Evolutionary conservation across 2,888 invertebrate species (phyloP).

Genomic region (Scaptomyza flava): DNA sequence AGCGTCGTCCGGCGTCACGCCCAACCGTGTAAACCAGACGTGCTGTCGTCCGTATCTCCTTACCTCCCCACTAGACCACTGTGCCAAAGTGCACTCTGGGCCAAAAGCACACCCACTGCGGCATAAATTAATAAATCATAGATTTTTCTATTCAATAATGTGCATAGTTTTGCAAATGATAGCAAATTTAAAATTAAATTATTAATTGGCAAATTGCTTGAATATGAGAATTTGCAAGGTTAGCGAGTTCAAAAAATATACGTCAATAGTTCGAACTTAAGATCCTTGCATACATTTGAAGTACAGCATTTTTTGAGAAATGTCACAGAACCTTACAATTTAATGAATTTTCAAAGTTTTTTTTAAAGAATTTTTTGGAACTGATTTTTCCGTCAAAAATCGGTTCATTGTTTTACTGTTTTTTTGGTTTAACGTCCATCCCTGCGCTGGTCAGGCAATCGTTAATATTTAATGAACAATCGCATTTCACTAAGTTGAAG

Average conservation of each 20-base stretch:
- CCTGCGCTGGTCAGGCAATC: constrained; percentile 40
- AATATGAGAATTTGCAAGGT: no score
- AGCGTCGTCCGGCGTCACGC: constrained; percentile 41
- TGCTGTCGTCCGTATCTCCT: constrained; percentile 34
- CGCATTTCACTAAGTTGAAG: constrained; percentile 64
- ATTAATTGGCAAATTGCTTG: neutral
- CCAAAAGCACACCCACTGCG: constrained; percentile 1
- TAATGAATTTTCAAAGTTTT: no score
- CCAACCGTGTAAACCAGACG: constrained; percentile 45
- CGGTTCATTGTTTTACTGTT: no score
- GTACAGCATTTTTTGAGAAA: no score
- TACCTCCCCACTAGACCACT: constrained; percentile 1
- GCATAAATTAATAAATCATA: constrained; percentile 3
- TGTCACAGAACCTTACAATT: no score
- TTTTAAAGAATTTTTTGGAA: no score
- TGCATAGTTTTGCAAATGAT: neutral
- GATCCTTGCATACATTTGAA: no score
- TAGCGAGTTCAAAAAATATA: no score
- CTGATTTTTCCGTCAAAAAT: no score
- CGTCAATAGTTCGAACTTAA: no score
- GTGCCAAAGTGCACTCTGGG: constrained; percentile 17
- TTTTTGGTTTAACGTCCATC: neutral
- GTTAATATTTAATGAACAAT: constrained; percentile 82
- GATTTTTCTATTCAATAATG: neutral
- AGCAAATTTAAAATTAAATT: neutral